Evolutionary conservation across 2,888 invertebrate species (phyloP).

Genomic region (Morpho deidamia): DNA sequence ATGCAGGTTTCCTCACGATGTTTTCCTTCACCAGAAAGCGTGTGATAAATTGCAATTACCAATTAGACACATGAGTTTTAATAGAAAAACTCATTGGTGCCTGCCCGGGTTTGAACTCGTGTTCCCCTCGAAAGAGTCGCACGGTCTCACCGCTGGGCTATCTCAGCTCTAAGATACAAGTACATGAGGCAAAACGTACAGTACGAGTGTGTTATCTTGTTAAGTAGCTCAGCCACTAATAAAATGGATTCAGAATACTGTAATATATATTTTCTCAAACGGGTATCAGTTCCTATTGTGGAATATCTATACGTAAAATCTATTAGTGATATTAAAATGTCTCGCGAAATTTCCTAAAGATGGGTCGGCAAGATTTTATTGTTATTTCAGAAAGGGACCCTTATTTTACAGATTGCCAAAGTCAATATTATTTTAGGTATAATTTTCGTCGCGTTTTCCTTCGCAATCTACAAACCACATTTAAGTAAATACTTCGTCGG

Average conservation of each 20-base stretch:
- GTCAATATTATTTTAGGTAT: slow-evolving; percentile 35
- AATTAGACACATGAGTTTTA: no score
- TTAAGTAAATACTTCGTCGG: slow-evolving; percentile 24
- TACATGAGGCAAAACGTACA: no score
- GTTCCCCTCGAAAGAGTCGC: no score
- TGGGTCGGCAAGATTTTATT: slow-evolving; percentile 40
- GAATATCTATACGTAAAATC: slow-evolving; percentile 64
- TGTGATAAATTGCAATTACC: no score
- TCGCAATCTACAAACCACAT: slow-evolving; percentile 21
- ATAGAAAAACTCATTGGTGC: no score
- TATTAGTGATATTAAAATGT: slow-evolving; percentile 69
- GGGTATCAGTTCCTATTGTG: slow-evolving; percentile 53
- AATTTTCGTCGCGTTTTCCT: slow-evolving; percentile 27
- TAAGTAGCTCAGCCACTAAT: neutral
- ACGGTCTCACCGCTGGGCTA: no score
- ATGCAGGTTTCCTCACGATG: no score
- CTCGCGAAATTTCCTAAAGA: slow-evolving; percentile 38
- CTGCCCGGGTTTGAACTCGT: no score
- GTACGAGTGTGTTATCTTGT: no score
- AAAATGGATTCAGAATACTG: slow-evolving; percentile 1
- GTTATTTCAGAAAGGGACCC: slow-evolving; percentile 33
- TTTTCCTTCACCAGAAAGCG: no score
- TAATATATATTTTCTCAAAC: slow-evolving; percentile 58
- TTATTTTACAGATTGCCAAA: slow-evolving; percentile 36
- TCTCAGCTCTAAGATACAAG: no score